These are phyloP conservation scores for Herpetotheres cachinnans DNA, from an alignment of 2,113 vertebrate species.

Conservation along the genomic window DNA sequence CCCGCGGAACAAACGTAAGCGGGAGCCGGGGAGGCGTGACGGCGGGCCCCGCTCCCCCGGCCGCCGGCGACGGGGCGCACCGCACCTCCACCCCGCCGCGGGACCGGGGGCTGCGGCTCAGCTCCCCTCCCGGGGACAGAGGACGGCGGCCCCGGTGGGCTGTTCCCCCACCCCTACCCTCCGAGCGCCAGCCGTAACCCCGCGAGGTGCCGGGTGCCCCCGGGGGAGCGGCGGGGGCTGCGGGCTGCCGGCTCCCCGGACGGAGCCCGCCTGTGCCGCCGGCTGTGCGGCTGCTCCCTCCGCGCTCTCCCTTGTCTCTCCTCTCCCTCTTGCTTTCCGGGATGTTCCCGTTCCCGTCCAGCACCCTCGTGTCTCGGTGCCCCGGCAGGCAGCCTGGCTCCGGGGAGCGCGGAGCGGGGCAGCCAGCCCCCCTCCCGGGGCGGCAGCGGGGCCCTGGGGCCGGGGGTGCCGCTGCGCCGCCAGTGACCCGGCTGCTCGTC, in stretches of 20 bases:
- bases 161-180: neutral
- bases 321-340: neutral
- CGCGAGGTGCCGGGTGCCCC: neutral
- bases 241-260: neutral
- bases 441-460: accelerated
- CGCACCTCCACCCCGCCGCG: neutral
- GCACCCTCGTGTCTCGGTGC: neutral
- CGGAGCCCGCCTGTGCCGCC: neutral
- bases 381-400: neutral
- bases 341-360: neutral
- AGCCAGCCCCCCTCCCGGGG: neutral
- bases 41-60: neutral
- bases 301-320: too few relatives aligned
- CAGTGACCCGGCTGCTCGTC: accelerated
- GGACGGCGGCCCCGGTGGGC: neutral
- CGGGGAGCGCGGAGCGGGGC: neutral
- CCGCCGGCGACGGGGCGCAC: neutral
- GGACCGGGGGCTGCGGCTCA: neutral
- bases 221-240: neutral
- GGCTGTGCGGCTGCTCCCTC: too few relatives aligned
- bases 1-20: conserved; percentile 89
- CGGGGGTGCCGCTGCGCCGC: neutral
- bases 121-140: neutral
- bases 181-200: neutral
- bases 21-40: neutral